Percentiles rank a stretch among this genome's conserved stretches.
These are phyloP conservation scores for Drosophila persimilis DNA, from an alignment of 1,140 invertebrate genomes.

Conservation along the genomic window DNA sequence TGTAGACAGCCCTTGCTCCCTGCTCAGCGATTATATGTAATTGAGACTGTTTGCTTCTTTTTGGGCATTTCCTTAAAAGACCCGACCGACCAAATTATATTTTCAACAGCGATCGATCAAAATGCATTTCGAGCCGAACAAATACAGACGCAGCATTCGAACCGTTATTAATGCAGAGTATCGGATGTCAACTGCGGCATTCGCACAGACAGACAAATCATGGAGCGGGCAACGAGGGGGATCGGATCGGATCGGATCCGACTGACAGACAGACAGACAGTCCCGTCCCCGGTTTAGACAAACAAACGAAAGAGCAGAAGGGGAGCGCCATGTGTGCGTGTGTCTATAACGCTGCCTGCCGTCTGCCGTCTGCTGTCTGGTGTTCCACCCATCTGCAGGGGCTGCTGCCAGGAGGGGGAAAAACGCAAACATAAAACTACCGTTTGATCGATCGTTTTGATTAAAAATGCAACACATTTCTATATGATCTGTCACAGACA, in stretches of 20 bases:
- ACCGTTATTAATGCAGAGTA: constrained; percentile 53
- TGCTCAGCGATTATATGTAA: constrained; percentile 42
- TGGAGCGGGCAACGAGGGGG: constrained; percentile 44
- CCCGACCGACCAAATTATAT: constrained; percentile 49
- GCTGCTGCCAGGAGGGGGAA: no score
- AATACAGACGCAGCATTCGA: constrained; percentile 41
- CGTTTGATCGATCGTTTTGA: constrained; percentile 83
- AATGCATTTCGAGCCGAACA: constrained; percentile 33
- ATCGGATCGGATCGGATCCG: neutral
- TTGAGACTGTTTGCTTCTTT: constrained; percentile 50
- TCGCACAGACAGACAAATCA: constrained; percentile 59
- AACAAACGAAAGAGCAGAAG: constrained; percentile 28
- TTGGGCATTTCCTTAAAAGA: constrained; percentile 42
- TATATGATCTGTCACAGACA: constrained; percentile 81
- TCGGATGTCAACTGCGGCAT: constrained; percentile 70
- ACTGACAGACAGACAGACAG: constrained; percentile 26
- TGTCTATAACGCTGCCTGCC: constrained; percentile 25
- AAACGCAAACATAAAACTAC: constrained; percentile 72
- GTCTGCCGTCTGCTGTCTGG: constrained; percentile 23
- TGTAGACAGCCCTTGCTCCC: constrained; percentile 21
- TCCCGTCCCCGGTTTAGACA: constrained; percentile 22
- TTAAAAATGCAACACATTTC: constrained; percentile 83
- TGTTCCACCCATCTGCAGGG: neutral
- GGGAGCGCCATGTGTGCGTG: constrained; percentile 53
- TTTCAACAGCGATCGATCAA: constrained; percentile 77